Evolutionary conservation across 2,888 invertebrate genomes (phyloP), one percentile per base, ranked within the genome.

Genomic region (Metacarcinus magister): DNA sequence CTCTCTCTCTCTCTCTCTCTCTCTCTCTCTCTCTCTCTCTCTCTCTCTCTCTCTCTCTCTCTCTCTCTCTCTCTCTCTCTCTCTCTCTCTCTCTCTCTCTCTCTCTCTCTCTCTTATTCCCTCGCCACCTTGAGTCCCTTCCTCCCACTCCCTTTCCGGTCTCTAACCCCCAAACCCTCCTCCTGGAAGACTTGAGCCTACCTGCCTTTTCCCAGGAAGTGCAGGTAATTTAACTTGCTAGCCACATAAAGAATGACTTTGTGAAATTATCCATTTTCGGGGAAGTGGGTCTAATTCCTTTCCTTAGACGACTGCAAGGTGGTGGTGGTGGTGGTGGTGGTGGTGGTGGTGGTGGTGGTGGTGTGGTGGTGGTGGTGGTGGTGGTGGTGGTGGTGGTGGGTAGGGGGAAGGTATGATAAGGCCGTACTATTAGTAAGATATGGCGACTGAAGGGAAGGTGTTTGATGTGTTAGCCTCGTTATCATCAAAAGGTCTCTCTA

Each of bases 211-310:
- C 32, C 8, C 19, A 32, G 82, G 32, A 82, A 82, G 19, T 8
- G 82, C 28, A 82, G 28, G 82, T 82, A 82, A 82, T 82, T 82
- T 82, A 82, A 82, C 82, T 82, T 82, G 82, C 19, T 28, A 32
- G 82, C 82, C 82, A 23, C 82, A 82, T n/a, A 13, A 82, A 82
- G 32, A 82, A 82, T 82, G 82, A 32, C 82, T 82, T 82, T 32
- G 82, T 32, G 82, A 82, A 82, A 28, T 82, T 82, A 82, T 82
- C 82, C 82, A 32, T 28, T 82, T 82, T 28, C 32, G 5, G 0
- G 67, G 67, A 8, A 32, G 5, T 4, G 32, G 82, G 28, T 82
- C 7, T 82, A 82, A 28, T 82, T 82, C 32, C 82, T 32, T 8
- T 82, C 82, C 28, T 5, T 8, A 32, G 82, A 32, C 28, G 32